phyloP scores from a whole-genome alignment of 2,888 invertebrate genomes.

The Byasa hedistus region DNA sequence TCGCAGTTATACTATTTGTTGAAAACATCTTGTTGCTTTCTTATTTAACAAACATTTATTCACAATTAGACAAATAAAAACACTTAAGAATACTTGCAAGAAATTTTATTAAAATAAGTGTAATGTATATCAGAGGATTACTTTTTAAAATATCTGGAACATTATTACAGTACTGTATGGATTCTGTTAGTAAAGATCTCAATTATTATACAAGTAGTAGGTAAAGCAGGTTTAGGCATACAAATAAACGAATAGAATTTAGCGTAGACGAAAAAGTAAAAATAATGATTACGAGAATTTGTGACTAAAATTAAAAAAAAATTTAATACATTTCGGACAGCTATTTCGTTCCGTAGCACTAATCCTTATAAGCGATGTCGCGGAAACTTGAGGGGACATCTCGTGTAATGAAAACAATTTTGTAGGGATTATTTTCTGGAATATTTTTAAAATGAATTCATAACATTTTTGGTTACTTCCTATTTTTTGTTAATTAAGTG shows the following conservation, averaged over 20 bases:
- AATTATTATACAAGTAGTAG: no score
- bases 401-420: conserved; percentile 26
- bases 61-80: no score
- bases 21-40: neutral
- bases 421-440: conserved; percentile 10
- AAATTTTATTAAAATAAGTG: no score
- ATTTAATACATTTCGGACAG: neutral
- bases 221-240: no score
- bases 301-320: neutral
- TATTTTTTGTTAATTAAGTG: neutral
- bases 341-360: conserved; percentile 20
- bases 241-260: no score
- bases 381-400: conserved; percentile 18
- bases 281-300: neutral
- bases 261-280: neutral
- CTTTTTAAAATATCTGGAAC: no score
- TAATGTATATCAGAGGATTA: no score
- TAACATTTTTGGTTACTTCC: neutral
- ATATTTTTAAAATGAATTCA: neutral
- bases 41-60: neutral
- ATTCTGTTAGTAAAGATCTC: no score
- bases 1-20: neutral
- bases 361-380: conserved; percentile 19
- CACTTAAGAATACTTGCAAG: no score
- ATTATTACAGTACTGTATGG: no score